A percentile compares a stretch with the other conserved stretches of the same genome.
These are phyloP conservation scores for Nomada flava DNA, from an alignment of 2,888 invertebrate genomes.

Conservation along the genomic window DNA sequence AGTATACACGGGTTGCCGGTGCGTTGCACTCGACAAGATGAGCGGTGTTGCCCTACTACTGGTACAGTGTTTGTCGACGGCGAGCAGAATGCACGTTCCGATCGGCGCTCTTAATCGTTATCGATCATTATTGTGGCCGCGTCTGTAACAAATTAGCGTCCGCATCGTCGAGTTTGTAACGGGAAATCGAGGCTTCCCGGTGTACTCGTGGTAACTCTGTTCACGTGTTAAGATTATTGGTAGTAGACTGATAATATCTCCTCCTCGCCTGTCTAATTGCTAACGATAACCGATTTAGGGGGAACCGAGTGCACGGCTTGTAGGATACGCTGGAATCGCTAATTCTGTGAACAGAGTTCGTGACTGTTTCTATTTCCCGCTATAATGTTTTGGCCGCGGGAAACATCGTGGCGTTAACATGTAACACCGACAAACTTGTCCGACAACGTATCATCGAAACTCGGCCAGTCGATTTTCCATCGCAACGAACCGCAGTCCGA, in stretches of 20 bases:
- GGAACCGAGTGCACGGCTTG: too few relatives aligned
- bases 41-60: constrained; percentile 48
- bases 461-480: constrained; percentile 20
- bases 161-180: neutral
- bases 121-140: constrained; percentile 64
- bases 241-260: too few relatives aligned
- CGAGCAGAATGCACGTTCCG: constrained; percentile 51
- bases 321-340: neutral
- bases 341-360: neutral
- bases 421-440: neutral
- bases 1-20: constrained; percentile 66
- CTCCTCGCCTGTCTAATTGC: neutral
- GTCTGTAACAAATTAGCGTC: constrained; percentile 47
- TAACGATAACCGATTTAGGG: too few relatives aligned
- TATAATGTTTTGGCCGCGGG: neutral
- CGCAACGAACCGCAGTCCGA: neutral
- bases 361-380: constrained; percentile 1
- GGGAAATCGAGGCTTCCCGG: neutral
- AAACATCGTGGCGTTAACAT: neutral
- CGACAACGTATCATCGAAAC: constrained; percentile 13
- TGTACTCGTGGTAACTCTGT: neutral
- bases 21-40: constrained; percentile 60
- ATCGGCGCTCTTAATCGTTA: constrained; percentile 65
- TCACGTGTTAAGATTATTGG: too few relatives aligned
- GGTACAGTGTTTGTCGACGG: constrained; percentile 50